Percentiles rank a stretch among this genome's conserved stretches.
These are phyloP conservation scores for Dryobota labecula DNA, from an alignment of 2,888 invertebrate genomes.

Conservation along the genomic window DNA sequence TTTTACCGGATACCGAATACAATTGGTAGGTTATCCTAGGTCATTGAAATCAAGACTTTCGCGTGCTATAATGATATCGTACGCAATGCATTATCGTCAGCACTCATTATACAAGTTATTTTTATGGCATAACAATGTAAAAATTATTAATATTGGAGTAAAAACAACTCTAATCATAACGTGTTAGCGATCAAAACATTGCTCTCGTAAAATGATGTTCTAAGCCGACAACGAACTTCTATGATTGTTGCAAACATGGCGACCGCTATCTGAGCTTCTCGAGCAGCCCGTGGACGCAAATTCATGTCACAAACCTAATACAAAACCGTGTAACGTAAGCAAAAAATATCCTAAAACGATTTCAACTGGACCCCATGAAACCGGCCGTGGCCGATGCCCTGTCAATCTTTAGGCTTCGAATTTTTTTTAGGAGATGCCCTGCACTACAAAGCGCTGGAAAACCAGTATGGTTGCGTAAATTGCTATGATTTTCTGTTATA, in stretches of 20 bases:
- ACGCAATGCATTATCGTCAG: conserved; percentile 77
- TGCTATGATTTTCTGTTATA: conserved; percentile 91
- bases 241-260: conserved; percentile 91
- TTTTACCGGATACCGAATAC: conserved; percentile 79
- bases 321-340: conserved; percentile 89
- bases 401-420: conserved; percentile 68
- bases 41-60: conserved; percentile 85
- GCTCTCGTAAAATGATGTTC: conserved; percentile 79
- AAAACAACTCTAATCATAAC: conserved; percentile 73
- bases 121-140: conserved; percentile 66
- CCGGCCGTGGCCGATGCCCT: conserved; percentile 75
- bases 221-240: conserved; percentile 86
- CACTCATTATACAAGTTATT: conserved; percentile 73
- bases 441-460: conserved; percentile 86
- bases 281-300: conserved; percentile 86
- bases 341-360: conserved; percentile 86
- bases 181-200: conserved; percentile 83
- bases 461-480: conserved; percentile 90
- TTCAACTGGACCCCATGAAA: conserved; percentile 76
- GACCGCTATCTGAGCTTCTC: conserved; percentile 90
- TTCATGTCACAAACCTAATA: conserved; percentile 89
- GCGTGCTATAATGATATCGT: conserved; percentile 76
- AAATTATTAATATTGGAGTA: conserved; percentile 69
- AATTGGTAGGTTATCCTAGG: conserved; percentile 86
- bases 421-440: conserved; percentile 79